These are phyloP conservation scores for Tapirus terrestris DNA, from an alignment of 2,113 vertebrate species.

Conservation along the genomic window DNA sequence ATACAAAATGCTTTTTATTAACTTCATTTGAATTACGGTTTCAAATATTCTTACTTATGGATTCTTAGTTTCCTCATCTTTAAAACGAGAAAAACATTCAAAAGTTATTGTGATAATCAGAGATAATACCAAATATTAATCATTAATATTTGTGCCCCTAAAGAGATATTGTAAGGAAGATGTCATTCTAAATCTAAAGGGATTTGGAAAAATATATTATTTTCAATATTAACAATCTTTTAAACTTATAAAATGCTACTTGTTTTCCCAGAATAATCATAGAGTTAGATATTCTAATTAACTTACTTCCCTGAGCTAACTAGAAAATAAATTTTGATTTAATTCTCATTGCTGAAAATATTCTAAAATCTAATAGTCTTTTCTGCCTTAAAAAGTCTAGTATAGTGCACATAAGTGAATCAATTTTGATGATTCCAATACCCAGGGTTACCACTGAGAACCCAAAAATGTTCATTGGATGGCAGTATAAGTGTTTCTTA, in stretches of 20 bases:
- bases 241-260: background rate
- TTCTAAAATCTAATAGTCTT: background rate
- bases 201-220: slow-evolving; percentile 36
- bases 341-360: slow-evolving; percentile 46
- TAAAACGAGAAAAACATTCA: background rate
- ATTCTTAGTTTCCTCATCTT: background rate
- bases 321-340: slow-evolving; percentile 52
- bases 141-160: background rate
- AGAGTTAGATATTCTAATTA: slow-evolving; percentile 50
- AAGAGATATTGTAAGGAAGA: background rate
- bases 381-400: slow-evolving; percentile 1
- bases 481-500: background rate
- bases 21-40: background rate
- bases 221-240: slow-evolving; percentile 22
- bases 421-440: background rate
- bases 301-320: slow-evolving; percentile 2
- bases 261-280: background rate
- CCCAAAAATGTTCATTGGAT: background rate
- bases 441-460: background rate
- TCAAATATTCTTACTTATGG: background rate
- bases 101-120: background rate
- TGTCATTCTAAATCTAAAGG: background rate
- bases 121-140: slow-evolving; percentile 8
- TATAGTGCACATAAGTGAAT: background rate
- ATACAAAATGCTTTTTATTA: slow-evolving; percentile 3